Base-by-base conservation (phyloP, 2,797 vertebrate species). In the Takifugu ocellatus region DNA sequence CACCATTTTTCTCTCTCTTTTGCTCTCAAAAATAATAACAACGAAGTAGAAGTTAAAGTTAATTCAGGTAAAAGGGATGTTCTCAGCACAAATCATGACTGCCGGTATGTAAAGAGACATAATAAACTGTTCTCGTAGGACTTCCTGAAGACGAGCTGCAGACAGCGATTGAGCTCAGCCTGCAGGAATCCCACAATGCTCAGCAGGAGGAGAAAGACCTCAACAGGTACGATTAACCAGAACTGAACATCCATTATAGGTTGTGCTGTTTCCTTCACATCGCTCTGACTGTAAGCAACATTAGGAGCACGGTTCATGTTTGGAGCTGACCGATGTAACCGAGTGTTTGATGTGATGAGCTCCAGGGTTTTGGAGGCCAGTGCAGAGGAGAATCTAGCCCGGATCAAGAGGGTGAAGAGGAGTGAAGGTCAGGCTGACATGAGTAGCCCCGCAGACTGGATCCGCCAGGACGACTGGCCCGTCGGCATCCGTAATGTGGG, bases 401-500 rank as follows among this genome's bases (percentile, higher is more conserved):
- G 91, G 43, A 84, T 93, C 62, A 98, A 98, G 84, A 93, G 94
- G 86, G 5, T 39, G 36, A 99, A 95, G 82, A 90, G 93, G 31
- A 94, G 93, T 21, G 95, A 98, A 53, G 91, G 76, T 5, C 94
- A 94, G 90, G 92, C 86, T 26, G 95, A 97, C 62, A 91, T 75
- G 66, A 86, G 87, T 59, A 93, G 91, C 67, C 93, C 93, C 1
- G 90, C 68, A 3, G 92, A 95, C 70, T 95, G 95, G 94, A 90
- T 93, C 70, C 93, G 96, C 14, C 89, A 70, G 44, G 92, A 91
- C 0, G 91, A 93, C 43, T 98, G 96, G 94, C 96, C 97, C 0
- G 95, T 96, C n/a, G 96, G 96, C 8, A 92, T 99, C 70, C 95
- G 96, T 49, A 99, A 99, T 2, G 92, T 98, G 0, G 96, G 97